These are phyloP conservation scores for Melanotaenia maccullochi DNA, from an alignment of 2,797 vertebrate species.

Conservation along the genomic window DNA sequence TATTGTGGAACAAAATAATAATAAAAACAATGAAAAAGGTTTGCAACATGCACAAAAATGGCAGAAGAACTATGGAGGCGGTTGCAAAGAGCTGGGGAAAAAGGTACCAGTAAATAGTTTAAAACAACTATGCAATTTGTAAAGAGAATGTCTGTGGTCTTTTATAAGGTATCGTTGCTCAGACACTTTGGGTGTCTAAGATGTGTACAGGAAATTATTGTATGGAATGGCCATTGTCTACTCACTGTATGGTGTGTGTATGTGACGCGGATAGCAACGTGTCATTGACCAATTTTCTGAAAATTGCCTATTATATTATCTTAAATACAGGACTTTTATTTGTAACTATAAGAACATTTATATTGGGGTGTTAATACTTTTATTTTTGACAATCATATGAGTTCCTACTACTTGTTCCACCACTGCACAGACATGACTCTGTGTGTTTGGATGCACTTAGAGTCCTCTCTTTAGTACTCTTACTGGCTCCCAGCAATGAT, in stretches of 20 bases:
- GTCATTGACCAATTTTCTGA: not conserved
- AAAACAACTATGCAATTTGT: not conserved
- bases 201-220: not conserved
- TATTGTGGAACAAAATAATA: not conserved
- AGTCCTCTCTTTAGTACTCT: slow-evolving; percentile 21
- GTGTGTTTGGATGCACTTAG: slow-evolving; percentile 13
- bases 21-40: not conserved
- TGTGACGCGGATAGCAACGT: not conserved
- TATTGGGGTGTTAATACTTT: not conserved
- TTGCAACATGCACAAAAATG: not conserved
- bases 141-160: not conserved
- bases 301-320: not conserved
- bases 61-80: not conserved
- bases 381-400: not conserved
- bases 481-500: slow-evolving; percentile 12
- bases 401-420: not conserved
- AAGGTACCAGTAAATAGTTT: not conserved
- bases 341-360: not conserved
- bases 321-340: slow-evolving; percentile 2
- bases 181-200: not conserved
- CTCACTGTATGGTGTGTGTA: not conserved
- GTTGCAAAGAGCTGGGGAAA: not conserved
- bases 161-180: not conserved
- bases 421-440: not conserved
- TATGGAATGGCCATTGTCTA: not conserved